These are phyloP conservation scores for roundworm (Caenorhabditis elegans) DNA, from an alignment of 1,140 invertebrate species.

Conservation along the genomic window WBcel235 BX284606.5:2554001-2554500, in stretches of 20 bases:
- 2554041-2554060: not conserved
- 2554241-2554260: conserved; percentile 27
- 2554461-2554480: conserved; percentile 72
- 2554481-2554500: not conserved
- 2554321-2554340: not conserved
- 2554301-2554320: not conserved
- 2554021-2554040: not conserved
- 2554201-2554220: no score
- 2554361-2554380: conserved; percentile 37
- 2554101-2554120: not conserved
- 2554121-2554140: no score
- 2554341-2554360: not conserved
- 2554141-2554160: no score
- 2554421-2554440: conserved; percentile 66
- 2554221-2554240: not conserved
- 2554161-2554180: no score
- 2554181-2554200: no score
- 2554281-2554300: not conserved
- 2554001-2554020: conserved; percentile 17
- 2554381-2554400: conserved; percentile 54
- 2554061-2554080: conserved; percentile 2
- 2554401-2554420: conserved; percentile 66
- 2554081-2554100: not conserved
- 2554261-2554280: not conserved
- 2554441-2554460: conserved; percentile 92